Evolutionary conservation across 2,797 vertebrate genomes (phyloP).

Genomic region (Octomys mimax): DNA sequence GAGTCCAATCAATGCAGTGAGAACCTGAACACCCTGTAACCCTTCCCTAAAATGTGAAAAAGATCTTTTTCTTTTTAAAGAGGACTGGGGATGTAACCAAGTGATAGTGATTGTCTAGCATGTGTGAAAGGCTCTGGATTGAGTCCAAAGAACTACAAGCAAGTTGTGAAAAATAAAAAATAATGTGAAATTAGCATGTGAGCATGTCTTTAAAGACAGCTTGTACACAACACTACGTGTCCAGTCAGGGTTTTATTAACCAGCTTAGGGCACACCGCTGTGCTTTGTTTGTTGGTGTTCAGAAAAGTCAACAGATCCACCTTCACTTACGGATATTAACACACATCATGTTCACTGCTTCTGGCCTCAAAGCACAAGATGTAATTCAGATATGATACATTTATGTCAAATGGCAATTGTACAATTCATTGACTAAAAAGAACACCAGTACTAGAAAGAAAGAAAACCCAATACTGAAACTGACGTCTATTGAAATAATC

Average conservation of each 20-base stretch:
- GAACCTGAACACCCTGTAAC: no score
- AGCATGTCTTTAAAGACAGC: conserved; percentile 20
- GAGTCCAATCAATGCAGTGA: no score
- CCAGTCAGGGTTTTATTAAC: conserved; percentile 80
- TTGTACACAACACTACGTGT: neutral
- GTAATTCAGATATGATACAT: conserved; percentile 70
- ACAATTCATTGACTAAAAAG: conserved; percentile 59
- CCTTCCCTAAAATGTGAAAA: no score
- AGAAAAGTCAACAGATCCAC: conserved; percentile 74
- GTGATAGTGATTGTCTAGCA: no score
- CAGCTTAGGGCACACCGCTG: conserved; percentile 54
- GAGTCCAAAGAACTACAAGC: neutral
- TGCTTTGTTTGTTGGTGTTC: conserved; percentile 75
- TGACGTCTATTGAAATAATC: conserved; percentile 80
- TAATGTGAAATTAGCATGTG: neutral
- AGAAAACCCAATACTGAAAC: conserved; percentile 60
- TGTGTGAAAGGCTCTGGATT: neutral
- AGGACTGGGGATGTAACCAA: neutral
- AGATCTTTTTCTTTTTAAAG: no score
- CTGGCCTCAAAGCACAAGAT: conserved; percentile 46
- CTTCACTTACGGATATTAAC: conserved; percentile 69
- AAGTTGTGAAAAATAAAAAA: conserved; percentile 11
- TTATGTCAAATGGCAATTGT: conserved; percentile 40
- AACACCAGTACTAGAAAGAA: conserved; percentile 5
- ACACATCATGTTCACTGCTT: conserved; percentile 68